A percentile compares a stretch with the other conserved stretches of the same genome.
phyloP scores from a whole-genome alignment of 2,888 invertebrate species.

The Papilio demoleus region DNA sequence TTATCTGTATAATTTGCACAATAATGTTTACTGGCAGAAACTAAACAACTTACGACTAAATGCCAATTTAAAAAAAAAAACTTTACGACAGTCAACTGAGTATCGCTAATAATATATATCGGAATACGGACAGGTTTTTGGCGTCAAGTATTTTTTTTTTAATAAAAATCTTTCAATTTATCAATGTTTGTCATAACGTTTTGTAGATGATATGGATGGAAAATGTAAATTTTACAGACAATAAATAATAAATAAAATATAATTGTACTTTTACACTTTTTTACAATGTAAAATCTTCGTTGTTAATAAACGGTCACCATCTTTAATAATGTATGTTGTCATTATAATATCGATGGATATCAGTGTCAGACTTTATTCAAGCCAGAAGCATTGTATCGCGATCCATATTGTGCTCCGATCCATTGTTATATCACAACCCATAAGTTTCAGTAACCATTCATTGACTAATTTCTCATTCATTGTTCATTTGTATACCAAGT shows the following conservation, averaged over 20 bases:
- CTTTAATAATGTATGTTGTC: conserved; percentile 18
- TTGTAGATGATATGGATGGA: background rate
- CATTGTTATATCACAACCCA: conserved; percentile 32
- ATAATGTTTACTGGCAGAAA: background rate
- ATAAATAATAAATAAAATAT: conserved; percentile 28
- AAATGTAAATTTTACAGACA: conserved; percentile 38
- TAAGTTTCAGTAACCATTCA: conserved; percentile 22
- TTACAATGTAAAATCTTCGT: conserved; percentile 21
- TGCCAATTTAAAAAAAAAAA: background rate
- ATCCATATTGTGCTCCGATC: conserved; percentile 18
- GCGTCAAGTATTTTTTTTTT: background rate
- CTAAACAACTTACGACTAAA: background rate
- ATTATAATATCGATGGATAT: conserved; percentile 29
- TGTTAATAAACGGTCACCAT: conserved; percentile 25
- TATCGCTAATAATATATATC: background rate
- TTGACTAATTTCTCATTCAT: conserved; percentile 35
- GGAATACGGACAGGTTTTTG: background rate
- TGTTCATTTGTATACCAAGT: conserved; percentile 12
- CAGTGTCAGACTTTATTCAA: conserved; percentile 25
- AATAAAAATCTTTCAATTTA: background rate
- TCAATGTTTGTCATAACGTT: background rate
- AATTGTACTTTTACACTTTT: conserved; percentile 31
- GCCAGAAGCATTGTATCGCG: conserved; percentile 21
- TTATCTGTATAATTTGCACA: background rate
- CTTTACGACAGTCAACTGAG: background rate